Conservation (phyloP, 2,797 vertebrate species). For the Alectoris magna region DNA sequence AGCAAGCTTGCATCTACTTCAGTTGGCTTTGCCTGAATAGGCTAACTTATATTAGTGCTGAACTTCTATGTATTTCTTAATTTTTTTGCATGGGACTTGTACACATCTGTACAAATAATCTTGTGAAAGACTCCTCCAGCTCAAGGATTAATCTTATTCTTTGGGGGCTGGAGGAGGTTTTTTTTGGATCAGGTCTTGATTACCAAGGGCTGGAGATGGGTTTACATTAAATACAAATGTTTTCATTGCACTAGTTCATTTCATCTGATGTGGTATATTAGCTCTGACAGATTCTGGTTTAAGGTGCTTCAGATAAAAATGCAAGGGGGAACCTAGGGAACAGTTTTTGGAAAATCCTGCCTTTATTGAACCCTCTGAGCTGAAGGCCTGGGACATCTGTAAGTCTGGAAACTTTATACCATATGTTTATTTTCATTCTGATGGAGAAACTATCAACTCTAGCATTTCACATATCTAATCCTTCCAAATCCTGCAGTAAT, state of each 20-base stretch:
- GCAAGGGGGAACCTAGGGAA: conserved; percentile 4
- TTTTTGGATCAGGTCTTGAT: conserved; percentile 29
- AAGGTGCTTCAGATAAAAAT: conserved; percentile 41
- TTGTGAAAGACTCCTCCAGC: conserved; percentile 17
- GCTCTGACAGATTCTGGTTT: conserved; percentile 22
- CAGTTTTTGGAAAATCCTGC: conserved; percentile 37
- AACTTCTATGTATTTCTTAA: neutral
- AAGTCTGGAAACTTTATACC: conserved; percentile 47
- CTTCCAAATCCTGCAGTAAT: conserved; percentile 27
- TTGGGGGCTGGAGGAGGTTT: neutral
- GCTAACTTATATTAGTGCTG: neutral
- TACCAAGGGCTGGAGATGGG: neutral
- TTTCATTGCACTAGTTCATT: conserved; percentile 35
- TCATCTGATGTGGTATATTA: conserved; percentile 31
- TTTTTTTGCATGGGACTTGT: conserved; percentile 1
- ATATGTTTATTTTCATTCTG: conserved; percentile 51
- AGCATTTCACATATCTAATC: conserved; percentile 18
- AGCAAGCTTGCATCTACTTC: neutral
- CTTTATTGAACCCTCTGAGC: conserved; percentile 27
- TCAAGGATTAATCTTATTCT: conserved; percentile 31
- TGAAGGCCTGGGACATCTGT: conserved; percentile 45
- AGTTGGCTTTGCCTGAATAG: neutral
- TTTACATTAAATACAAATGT: conserved; percentile 25
- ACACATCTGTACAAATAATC: conserved; percentile 45
- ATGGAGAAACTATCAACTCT: conserved; percentile 41